These are phyloP conservation scores for Serripes groenlandicus DNA, from an alignment of 2,888 invertebrate genomes.

Conservation along the genomic window DNA sequence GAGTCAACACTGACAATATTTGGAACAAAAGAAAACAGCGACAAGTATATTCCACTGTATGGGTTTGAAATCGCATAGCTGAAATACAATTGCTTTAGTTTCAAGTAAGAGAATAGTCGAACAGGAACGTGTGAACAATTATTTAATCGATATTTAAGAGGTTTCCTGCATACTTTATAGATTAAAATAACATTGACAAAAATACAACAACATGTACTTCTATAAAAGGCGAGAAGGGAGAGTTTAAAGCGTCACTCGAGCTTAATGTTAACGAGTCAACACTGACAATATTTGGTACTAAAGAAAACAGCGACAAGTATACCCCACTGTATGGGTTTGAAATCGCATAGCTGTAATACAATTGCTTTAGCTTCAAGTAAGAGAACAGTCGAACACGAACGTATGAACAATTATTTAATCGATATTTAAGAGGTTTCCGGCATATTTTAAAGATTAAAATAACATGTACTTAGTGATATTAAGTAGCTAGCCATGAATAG, in stretches of 20 bases:
- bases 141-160: too few relatives aligned
- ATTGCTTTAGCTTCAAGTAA: too few relatives aligned
- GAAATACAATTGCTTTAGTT: too few relatives aligned
- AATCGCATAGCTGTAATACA: constrained; percentile 25
- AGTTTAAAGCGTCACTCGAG: constrained; percentile 29
- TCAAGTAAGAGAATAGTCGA: too few relatives aligned
- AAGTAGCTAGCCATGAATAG: too few relatives aligned
- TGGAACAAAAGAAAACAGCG: constrained; percentile 25
- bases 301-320: constrained; percentile 11
- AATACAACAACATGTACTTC: constrained; percentile 15
- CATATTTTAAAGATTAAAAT: too few relatives aligned
- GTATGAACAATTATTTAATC: too few relatives aligned
- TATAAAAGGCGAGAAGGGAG: constrained; percentile 18
- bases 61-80: constrained; percentile 25
- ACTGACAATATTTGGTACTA: constrained; percentile 35
- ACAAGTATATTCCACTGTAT: constrained; percentile 21
- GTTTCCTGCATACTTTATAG: too few relatives aligned
- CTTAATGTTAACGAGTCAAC: constrained; percentile 14
- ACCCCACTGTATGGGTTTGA: constrained; percentile 26
- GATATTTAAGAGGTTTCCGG: too few relatives aligned
- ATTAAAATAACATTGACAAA: constrained; percentile 25
- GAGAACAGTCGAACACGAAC: too few relatives aligned
- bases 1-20: constrained; percentile 25
- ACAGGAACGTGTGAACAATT: too few relatives aligned
- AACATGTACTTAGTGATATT: too few relatives aligned